These are phyloP conservation scores for Tadarida brasiliensis DNA, from an alignment of 2,797 vertebrate genomes.

Conservation along the genomic window DNA sequence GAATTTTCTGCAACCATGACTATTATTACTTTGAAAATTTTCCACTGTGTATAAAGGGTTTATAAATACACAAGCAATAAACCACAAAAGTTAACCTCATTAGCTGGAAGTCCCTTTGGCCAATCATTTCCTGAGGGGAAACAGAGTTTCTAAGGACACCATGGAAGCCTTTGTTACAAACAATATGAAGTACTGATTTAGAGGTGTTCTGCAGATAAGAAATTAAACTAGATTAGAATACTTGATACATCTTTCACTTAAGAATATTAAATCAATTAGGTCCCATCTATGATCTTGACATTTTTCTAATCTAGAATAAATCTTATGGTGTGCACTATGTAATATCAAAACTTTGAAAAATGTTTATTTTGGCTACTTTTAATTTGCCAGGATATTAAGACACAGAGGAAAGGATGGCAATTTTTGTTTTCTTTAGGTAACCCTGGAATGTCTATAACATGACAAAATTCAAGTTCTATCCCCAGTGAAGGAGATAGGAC, in stretches of 20 bases:
- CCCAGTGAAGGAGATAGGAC: background rate
- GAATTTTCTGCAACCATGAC: background rate
- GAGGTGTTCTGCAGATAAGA: slow-evolving; percentile 28
- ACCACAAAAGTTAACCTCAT: slow-evolving; percentile 41
- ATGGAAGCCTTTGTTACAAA: slow-evolving; percentile 31
- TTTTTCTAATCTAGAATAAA: slow-evolving; percentile 21
- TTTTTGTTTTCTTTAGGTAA: background rate
- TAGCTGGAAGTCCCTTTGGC: slow-evolving; percentile 24
- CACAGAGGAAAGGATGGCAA: background rate
- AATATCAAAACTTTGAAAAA: background rate
- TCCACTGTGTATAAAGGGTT: background rate
- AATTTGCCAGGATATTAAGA: background rate
- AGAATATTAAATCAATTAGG: background rate
- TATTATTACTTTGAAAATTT: background rate
- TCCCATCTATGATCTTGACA: background rate
- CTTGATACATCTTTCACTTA: background rate
- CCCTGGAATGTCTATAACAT: background rate
- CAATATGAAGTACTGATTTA: slow-evolving; percentile 28
- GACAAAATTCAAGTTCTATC: slow-evolving; percentile 1
- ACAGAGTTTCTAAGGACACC: slow-evolving; percentile 39
- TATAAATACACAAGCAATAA: background rate
- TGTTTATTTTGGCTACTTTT: background rate
- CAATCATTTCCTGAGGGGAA: slow-evolving; percentile 49
- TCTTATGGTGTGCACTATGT: background rate
- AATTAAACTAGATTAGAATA: background rate